Conservation (phyloP, 2,113 vertebrate genomes). For the Spea bombifrons region DNA sequence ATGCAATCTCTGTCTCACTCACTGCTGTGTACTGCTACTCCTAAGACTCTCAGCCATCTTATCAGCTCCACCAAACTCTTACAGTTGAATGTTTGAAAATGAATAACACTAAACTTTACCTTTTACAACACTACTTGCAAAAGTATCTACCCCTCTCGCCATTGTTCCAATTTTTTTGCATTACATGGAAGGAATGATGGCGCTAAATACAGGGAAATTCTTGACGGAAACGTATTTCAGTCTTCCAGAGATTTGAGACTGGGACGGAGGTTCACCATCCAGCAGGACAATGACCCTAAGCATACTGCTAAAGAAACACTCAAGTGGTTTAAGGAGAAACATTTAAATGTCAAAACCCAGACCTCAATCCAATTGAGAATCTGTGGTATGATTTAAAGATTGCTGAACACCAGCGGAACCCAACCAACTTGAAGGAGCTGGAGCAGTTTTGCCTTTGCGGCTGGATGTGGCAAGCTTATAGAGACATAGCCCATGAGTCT, state of each 20-base stretch:
- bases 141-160: too few relatives aligned
- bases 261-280: background rate
- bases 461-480: background rate
- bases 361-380: conserved; percentile 3
- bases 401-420: background rate
- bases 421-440: background rate
- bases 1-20: too few relatives aligned
- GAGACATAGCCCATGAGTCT: background rate
- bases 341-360: background rate
- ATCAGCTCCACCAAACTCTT: too few relatives aligned
- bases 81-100: too few relatives aligned
- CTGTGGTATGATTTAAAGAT: background rate
- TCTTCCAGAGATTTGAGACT: background rate
- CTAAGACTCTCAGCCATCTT: too few relatives aligned
- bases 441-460: background rate
- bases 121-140: too few relatives aligned
- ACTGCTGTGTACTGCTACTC: too few relatives aligned
- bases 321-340: background rate
- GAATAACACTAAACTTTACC: too few relatives aligned
- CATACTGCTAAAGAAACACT: background rate
- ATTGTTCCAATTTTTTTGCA: too few relatives aligned
- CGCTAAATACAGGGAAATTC: conserved; percentile 12
- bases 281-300: conserved; percentile 3
- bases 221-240: background rate
- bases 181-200: background rate